Base-by-base conservation (phyloP, 2,113 vertebrate species). In the Todiramphus saurophagus region DNA sequence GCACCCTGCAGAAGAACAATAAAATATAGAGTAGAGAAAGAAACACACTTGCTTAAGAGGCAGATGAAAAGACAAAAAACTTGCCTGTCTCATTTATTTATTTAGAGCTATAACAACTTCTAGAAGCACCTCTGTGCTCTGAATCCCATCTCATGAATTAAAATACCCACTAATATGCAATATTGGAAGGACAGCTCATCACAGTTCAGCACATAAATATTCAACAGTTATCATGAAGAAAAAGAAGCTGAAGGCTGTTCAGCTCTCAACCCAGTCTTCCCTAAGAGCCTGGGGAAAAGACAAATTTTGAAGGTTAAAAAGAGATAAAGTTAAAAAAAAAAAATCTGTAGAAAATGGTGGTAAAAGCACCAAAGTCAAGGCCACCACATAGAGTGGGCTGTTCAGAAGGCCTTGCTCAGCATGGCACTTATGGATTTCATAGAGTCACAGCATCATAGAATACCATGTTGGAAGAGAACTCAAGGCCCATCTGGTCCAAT, bases 111-210 rank as follows among this genome's bases (percentile, higher is more conserved):
- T 78, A 72, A 94, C 90, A 90, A 64, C 7, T 11, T 94, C 50
- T 41, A 83, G 73, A 60, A 93, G 20, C 51, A 93, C 46, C 64
- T 90, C 46, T 83, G 56, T 82, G 35, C 69, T 92, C 85, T 89
- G 88, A 94, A 90, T 94, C 63, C 39, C 83, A 90, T 51, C 76
- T 86, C 68, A 83, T 75, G 46, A 95, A 92, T 94, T 97, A 95
- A 94, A 96, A 90, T 92, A 77, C 7, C 31, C 15, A 58, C 11
- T 68, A 89, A 93, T 53, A 83, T 3, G 21, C 59, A 91, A 33
- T 73, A 77, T 16, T 75, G 41, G 39, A 86, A 81, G 83, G 64
- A 93, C 83, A 93, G 64, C 80, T 96, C 73, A 89, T 89, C 87
- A 83, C 76, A 90, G 53, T 90, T 84, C 79, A 89, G 39, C 10